Conservation (phyloP, 2,888 invertebrate genomes). For the Phalera bucephala region DNA sequence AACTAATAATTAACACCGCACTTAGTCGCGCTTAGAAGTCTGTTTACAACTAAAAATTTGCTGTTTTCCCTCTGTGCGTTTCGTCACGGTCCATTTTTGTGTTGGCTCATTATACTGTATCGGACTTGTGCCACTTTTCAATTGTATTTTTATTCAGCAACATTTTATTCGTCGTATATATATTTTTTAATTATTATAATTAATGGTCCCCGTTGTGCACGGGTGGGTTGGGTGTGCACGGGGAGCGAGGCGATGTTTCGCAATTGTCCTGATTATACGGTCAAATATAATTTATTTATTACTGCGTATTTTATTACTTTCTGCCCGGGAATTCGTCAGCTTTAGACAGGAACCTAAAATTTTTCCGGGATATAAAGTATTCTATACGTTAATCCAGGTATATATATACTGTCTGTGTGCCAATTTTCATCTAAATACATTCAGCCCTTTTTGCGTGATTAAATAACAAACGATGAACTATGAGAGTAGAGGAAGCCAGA, state of each 20-base stretch:
- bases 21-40: conserved; percentile 63
- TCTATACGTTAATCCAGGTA: too few relatives aligned
- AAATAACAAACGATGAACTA: too few relatives aligned
- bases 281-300: too few relatives aligned
- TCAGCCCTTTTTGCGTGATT: too few relatives aligned
- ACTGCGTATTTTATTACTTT: too few relatives aligned
- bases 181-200: conserved; percentile 62
- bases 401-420: too few relatives aligned
- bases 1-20: conserved; percentile 71
- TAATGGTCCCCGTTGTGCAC: conserved; percentile 50
- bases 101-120: conserved; percentile 54
- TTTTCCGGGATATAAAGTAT: too few relatives aligned
- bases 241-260: conserved; percentile 17
- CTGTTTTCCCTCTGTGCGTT: conserved; percentile 20
- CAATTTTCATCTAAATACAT: too few relatives aligned
- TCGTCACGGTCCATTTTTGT: conserved; percentile 56
- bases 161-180: conserved; percentile 35
- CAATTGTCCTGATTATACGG: too few relatives aligned
- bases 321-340: too few relatives aligned
- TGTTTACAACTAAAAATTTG: conserved; percentile 65
- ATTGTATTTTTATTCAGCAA: conserved; percentile 52
- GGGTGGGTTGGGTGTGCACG: conserved; percentile 27
- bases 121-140: conserved; percentile 53
- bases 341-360: too few relatives aligned
- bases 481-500: too few relatives aligned